phyloP scores from a whole-genome alignment of 1,140 invertebrate species.

The Lordiphosa stackelbergi region DNA sequence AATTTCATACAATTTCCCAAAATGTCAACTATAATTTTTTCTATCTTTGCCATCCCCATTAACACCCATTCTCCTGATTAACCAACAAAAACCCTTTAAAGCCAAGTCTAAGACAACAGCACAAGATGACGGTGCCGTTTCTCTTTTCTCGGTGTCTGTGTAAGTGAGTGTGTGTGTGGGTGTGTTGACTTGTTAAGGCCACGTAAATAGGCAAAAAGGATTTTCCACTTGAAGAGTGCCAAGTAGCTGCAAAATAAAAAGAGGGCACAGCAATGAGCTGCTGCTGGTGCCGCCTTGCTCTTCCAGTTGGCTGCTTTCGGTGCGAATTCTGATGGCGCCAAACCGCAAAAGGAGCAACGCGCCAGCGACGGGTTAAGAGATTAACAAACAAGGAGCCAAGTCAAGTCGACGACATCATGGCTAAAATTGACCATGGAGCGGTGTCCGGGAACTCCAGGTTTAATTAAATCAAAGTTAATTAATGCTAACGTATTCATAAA shows the following conservation, averaged over 20 bases:
- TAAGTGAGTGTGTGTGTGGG: neutral
- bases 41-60: too few relatives aligned
- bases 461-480: constrained; percentile 75
- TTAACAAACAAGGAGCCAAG: constrained; percentile 47
- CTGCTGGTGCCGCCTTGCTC: constrained; percentile 19
- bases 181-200: constrained; percentile 69
- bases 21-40: too few relatives aligned
- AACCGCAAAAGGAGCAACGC: constrained; percentile 63
- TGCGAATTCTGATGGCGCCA: constrained; percentile 56
- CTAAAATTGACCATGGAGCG: constrained; percentile 48
- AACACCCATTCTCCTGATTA: neutral
- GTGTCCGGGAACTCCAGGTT: constrained; percentile 31
- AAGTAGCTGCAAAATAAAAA: constrained; percentile 35
- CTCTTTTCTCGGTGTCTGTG: neutral
- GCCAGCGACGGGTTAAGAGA: constrained; percentile 63
- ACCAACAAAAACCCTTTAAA: constrained; percentile 12
- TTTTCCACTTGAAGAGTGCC: constrained; percentile 72
- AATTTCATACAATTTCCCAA: too few relatives aligned
- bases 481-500: constrained; percentile 75
- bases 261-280: constrained; percentile 11
- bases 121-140: neutral
- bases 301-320: constrained; percentile 60
- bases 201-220: constrained; percentile 72
- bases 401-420: constrained; percentile 28
- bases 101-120: constrained; percentile 29